phyloP scores from a whole-genome alignment of 2,888 invertebrate genomes.

The Pachymerium ferrugineum region DNA sequence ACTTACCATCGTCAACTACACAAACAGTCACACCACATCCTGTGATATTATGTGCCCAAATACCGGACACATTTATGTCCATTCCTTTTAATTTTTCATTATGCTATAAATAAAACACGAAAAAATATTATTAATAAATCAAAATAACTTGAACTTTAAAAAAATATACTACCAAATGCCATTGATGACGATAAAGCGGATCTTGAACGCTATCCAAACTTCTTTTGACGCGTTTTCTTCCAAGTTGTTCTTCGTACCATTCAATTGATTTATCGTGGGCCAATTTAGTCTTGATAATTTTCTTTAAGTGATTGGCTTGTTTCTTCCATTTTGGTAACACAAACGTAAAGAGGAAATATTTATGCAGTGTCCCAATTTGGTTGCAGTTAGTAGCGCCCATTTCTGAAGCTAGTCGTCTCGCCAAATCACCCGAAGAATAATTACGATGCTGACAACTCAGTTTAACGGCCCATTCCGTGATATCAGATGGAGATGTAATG shows the following conservation, averaged over 20 bases:
- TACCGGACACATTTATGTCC: conserved; percentile 33
- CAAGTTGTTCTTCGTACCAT: neutral
- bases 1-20: conserved; percentile 35
- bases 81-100: conserved; percentile 30
- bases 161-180: neutral
- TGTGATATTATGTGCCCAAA: conserved; percentile 34
- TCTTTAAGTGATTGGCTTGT: neutral
- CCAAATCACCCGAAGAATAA: neutral
- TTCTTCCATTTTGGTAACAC: neutral
- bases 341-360: neutral
- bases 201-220: neutral
- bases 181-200: neutral
- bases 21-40: conserved; percentile 34
- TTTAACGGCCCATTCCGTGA: neutral
- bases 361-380: neutral
- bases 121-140: neutral
- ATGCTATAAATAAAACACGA: conserved; percentile 31
- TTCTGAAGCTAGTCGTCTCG: neutral
- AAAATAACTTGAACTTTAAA: neutral
- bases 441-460: neutral
- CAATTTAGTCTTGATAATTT: neutral
- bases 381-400: neutral
- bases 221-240: neutral
- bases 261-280: neutral
- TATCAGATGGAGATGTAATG: neutral